A percentile compares a stretch with the other conserved stretches of the same genome.
These are phyloP conservation scores for Phaonia tiefii DNA, from an alignment of 2,888 invertebrate species.

Conservation along the genomic window DNA sequence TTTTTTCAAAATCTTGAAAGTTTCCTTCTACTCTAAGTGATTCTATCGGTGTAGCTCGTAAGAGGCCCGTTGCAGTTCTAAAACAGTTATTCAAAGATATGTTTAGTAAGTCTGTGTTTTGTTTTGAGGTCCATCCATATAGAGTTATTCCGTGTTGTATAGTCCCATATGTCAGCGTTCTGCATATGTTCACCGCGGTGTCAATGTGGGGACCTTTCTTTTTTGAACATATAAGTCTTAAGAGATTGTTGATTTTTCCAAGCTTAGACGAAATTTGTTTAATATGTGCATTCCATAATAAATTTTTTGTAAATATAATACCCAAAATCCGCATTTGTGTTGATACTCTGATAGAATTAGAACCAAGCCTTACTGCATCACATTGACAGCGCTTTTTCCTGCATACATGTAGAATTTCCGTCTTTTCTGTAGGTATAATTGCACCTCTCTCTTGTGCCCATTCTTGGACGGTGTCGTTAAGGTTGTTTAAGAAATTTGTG, in stretches of 20 bases:
- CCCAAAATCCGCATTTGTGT: too few species aligned
- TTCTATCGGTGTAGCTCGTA: too few species aligned
- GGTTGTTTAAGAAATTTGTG: too few species aligned
- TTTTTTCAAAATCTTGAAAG: not conserved
- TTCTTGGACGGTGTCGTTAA: too few species aligned
- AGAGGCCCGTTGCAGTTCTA: not conserved
- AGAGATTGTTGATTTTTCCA: constrained; percentile 15
- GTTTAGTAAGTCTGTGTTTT: too few species aligned
- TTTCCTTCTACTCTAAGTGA: too few species aligned
- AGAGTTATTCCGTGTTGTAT: not conserved
- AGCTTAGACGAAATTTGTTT: constrained; percentile 4
- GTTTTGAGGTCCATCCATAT: not conserved
- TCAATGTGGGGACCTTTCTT: constrained; percentile 18
- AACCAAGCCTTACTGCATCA: too few species aligned
- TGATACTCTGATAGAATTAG: too few species aligned
- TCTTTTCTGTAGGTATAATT: too few species aligned
- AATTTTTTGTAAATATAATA: not conserved
- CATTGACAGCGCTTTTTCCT: too few species aligned
- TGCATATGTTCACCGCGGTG: not conserved
- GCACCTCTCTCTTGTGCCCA: too few species aligned
- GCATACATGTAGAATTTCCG: too few species aligned
- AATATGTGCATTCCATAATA: not conserved
- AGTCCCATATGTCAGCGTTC: not conserved
- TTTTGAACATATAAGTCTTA: constrained; percentile 18
- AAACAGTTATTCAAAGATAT: not conserved